phyloP scores from a whole-genome alignment of 2,113 vertebrate genomes.

The Cyprinodon brontotheroides region DNA sequence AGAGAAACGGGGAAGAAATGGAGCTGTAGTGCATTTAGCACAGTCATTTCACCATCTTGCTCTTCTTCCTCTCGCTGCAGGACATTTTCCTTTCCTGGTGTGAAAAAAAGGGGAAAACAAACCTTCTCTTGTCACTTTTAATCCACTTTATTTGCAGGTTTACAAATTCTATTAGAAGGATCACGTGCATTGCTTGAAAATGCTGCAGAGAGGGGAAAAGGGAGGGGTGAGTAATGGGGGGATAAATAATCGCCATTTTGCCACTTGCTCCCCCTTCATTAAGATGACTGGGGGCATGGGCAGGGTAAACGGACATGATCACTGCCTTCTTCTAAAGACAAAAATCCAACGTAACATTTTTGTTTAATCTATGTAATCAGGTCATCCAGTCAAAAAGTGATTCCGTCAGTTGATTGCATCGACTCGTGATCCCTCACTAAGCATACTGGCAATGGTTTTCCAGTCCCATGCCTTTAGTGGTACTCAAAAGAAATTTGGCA shows the following conservation, averaged over 20 bases:
- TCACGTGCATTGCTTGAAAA: conserved; percentile 20
- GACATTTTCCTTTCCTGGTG: neutral
- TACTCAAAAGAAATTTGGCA: too few species aligned
- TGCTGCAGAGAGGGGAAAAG: conserved; percentile 35
- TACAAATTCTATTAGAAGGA: conserved; percentile 63
- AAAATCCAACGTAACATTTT: conserved; percentile 3
- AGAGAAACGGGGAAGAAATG: conserved; percentile 48
- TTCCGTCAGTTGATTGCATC: too few species aligned
- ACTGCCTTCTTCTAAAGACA: conserved; percentile 57
- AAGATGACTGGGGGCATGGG: conserved; percentile 60
- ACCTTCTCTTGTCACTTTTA: conserved; percentile 35
- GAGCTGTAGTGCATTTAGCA: conserved; percentile 19
- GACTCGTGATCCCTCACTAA: too few species aligned
- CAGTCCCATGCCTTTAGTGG: too few species aligned
- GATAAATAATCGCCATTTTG: conserved; percentile 74
- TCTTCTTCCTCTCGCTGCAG: conserved; percentile 9
- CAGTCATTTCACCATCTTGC: conserved; percentile 30
- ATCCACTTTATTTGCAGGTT: conserved; percentile 59
- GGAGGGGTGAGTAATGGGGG: conserved; percentile 55
- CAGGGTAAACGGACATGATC: conserved; percentile 80
- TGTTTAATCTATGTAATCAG: neutral
- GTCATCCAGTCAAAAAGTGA: too few species aligned
- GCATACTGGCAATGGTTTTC: neutral
- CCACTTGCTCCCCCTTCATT: conserved; percentile 48
- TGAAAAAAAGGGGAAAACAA: neutral